These are phyloP conservation scores for Pseudochirops corinnae DNA, from an alignment of 2,797 vertebrate genomes.

Conservation along the genomic window DNA sequence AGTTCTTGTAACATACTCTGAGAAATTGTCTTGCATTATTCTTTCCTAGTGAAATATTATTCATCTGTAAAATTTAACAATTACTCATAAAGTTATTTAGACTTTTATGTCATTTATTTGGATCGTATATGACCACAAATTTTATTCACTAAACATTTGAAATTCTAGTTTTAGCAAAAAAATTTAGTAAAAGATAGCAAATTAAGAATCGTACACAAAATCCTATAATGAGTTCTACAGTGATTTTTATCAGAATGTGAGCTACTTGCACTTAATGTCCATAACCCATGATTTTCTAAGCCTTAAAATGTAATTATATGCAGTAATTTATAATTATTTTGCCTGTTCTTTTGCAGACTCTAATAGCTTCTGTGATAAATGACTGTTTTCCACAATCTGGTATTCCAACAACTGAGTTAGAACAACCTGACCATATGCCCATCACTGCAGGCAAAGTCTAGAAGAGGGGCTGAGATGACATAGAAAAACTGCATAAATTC, in stretches of 20 bases:
- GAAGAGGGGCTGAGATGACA: background rate
- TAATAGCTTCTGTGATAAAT: slow-evolving; percentile 59
- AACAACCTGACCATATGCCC: slow-evolving; percentile 49
- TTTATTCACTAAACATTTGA: slow-evolving; percentile 4
- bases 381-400: background rate
- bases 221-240: background rate
- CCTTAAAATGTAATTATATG: slow-evolving; percentile 40
- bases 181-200: background rate
- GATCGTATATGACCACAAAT: background rate
- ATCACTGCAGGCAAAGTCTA: slow-evolving; percentile 50
- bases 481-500: slow-evolving; percentile 36
- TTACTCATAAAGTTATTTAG: background rate
- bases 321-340: slow-evolving; percentile 58
- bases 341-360: slow-evolving; percentile 9
- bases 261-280: slow-evolving; percentile 33
- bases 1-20: background rate
- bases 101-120: background rate
- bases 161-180: background rate
- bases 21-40: background rate
- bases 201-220: slow-evolving; percentile 23
- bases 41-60: background rate
- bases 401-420: slow-evolving; percentile 46
- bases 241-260: slow-evolving; percentile 19
- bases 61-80: background rate
- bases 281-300: slow-evolving; percentile 35